Base-by-base conservation (phyloP, 2,797 vertebrate genomes). In the Gadopsis marmoratus region DNA sequence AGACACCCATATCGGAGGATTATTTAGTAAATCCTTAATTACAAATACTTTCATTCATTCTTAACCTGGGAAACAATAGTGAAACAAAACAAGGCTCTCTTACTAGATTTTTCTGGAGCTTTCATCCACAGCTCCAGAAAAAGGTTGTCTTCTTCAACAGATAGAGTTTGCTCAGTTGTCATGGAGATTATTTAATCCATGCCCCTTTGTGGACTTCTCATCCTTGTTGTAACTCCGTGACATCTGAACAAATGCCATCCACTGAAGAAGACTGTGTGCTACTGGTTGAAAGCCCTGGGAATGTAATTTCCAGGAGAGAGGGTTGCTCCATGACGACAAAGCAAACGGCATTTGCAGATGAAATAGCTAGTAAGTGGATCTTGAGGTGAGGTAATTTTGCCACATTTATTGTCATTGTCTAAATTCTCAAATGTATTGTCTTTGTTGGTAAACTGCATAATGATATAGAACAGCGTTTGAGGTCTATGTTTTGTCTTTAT, bases 381-480 rank as follows among this genome's bases (percentile, higher is more conserved):
- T 64, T 17, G 29, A 59, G 21, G 23, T 33, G 29, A 13, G 9
- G 16, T 45, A 3, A 47, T 11, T 4, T 26, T 23, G 45, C 50
- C 3, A 17, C 21, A 48, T 37, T 8, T 51, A 33, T 39, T 47
- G 19, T 50, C 7, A 37, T 50, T 70, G 39, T 39, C 13, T 65
- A n/a, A 51, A 47, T 55, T 33, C 26, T 53, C 9, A 59, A 43
- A 69, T 78, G 19, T 65, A 14, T 43, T 76, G 43, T 61, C 17
- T 16, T 39, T 39, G 71, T 10, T 33, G 13, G n/a, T 54, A 65
- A 11, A 61, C 12, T 59, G 0, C 61, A 37, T 56, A 48, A 56
- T 47, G 8, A 50, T 68, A 33, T 14, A 26, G 21, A 69, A 26
- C 10, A 70, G 58, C 31, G 21, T 75, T 65, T 54, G 26, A 61